Base-by-base conservation (phyloP, 2,113 vertebrate species). In the Odobenus rosmarus region DNA sequence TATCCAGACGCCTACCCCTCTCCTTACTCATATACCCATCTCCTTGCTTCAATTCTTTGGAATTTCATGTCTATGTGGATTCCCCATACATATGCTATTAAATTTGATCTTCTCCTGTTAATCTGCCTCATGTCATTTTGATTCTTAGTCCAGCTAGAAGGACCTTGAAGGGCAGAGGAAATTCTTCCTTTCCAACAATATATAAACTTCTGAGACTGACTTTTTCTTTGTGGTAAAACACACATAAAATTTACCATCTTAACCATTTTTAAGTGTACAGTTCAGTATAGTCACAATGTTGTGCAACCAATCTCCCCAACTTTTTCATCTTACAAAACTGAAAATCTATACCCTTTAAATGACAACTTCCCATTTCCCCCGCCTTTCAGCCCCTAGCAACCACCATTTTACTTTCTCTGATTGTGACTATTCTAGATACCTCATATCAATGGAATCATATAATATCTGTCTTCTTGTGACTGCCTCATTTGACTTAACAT, bases 251-350 rank as follows among this genome's bases (percentile, higher is more conserved):
- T 74, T 82, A 86, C 16, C 26, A 77, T 18, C 42, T 77, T 81
- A 72, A 57, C 5, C 36, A 90, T 82, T 74, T 96, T 84, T 28
- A 94, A 76, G 18, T 67, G 57, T 42, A 92, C 28, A 81, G 51
- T 69, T 57, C 85, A 88, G 14, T 88, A 85, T 74, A 93, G 18
- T 61, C 57, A 89, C 49, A 93, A 6, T 85, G 23, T 19, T 39
- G 12, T 72, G 11, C 42, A 71, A 18, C 24, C 31, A 7, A 74
- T 19, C 51, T 77, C 64, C 39, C 67, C 62, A 74, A 87, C 7
- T 13, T 86, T 91, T 74, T 76, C 71, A 77, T 49, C 42, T 96
- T 94, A 42, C 51, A 79, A 95, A 95, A 93, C 26, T 86, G 49
- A 55, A 88, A 79, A 4, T 39, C 39, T 88, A 3, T 4, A 28